Evolutionary conservation across 1,140 invertebrate genomes (phyloP).

Genomic region (Thaumetopoea pityocampa): DNA sequence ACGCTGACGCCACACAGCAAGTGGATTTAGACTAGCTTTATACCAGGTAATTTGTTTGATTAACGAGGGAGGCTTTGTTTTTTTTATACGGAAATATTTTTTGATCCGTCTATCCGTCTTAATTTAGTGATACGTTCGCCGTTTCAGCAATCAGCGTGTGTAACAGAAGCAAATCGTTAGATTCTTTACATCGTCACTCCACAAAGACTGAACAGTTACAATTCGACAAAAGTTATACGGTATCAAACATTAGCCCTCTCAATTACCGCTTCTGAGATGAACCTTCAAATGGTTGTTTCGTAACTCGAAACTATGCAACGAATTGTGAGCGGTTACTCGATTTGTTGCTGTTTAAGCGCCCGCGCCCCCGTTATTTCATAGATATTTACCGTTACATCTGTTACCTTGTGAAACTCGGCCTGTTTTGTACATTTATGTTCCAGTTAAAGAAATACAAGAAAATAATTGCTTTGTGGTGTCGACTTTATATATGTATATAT

Average conservation of each 20-base stretch:
- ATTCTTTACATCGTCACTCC: not conserved
- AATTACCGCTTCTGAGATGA: conserved; percentile 15
- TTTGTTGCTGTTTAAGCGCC: conserved; percentile 23
- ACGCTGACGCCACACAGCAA: too few relatives aligned
- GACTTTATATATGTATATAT: too few relatives aligned
- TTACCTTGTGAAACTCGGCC: conserved; percentile 34
- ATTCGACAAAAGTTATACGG: conserved; percentile 8
- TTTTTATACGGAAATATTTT: too few relatives aligned
- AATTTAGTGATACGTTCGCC: too few relatives aligned
- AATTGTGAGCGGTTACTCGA: conserved; percentile 19
- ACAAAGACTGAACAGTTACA: conserved; percentile 8
- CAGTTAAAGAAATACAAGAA: too few relatives aligned
- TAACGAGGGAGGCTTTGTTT: too few relatives aligned
- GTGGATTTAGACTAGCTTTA: too few relatives aligned
- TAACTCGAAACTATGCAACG: conserved; percentile 16
- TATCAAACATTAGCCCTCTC: conserved; percentile 10
- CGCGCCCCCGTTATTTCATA: conserved; percentile 40
- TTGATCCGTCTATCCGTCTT: too few relatives aligned
- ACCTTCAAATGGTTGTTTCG: conserved; percentile 23
- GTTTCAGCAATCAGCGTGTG: too few relatives aligned
- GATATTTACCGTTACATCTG: conserved; percentile 35
- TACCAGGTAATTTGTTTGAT: too few relatives aligned
- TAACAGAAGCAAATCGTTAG: conserved; percentile 1
- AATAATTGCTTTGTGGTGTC: too few relatives aligned
- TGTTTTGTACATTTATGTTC: conserved; percentile 15